Base-by-base conservation (phyloP, 2,888 invertebrate genomes). In the Drosophila mimica region DNA sequence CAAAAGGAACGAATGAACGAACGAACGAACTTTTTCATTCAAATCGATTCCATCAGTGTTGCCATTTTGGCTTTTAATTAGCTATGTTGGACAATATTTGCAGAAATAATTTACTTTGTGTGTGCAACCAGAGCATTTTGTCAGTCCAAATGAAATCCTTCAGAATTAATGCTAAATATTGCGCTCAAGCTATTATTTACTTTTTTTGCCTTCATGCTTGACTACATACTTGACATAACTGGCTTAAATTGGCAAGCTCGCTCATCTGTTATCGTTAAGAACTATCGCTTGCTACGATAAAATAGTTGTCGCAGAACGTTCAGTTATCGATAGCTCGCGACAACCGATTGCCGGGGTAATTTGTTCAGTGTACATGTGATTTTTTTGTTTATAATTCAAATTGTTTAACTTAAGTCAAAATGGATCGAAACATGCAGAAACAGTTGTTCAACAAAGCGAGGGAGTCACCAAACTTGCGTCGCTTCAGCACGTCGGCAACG, bases 401-500 rank as follows among this genome's bases (percentile, higher is more conserved):
- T 59, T 70, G 25, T 48, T 43, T 25, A 25, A 40, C n/a, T 52
- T 43, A 56, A 33, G 2, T 7, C 17, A 58, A 36, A 54, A 86
- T 81, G 69, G 75, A 83, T 9, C 72, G 70, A 15, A 76, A 43
- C 17, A 63, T 91, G 49, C 92, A 92, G 13, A 91, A 89, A 57
- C 91, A 92, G 53, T 33, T 92, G 7, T 90, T 88, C 61, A 74
- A 80, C 17, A 75, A 78, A 8, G 63, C 88, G 2, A 79, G 92
- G 4, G 91, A 88, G 33, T 91, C 90, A 0, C 89, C 89, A 3
- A 88, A 85, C 17, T 66, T 89, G 15, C 81, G 91, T 17, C 88
- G 38, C 49, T 84, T 58, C 70, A 91, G 76, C 83, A 83, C 72
- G 85, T 89, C 65, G 69, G 83, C 15, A 7, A 83, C 70, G 25